Conservation (phyloP, 2,888 invertebrate genomes). For the Frankliniella intonsa region DNA sequence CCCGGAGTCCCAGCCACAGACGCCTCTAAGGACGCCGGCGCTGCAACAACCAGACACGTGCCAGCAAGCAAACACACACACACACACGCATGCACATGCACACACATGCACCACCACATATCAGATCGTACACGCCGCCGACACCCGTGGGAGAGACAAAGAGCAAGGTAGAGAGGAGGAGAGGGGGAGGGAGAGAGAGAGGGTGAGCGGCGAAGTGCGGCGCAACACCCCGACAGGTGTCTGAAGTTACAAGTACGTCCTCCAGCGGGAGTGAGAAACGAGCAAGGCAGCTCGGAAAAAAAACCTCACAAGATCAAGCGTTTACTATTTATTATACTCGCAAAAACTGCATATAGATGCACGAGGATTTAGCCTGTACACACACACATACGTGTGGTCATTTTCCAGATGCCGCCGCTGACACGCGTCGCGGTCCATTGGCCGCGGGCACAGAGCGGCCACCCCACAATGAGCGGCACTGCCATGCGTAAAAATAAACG, state of each 20-base stretch:
- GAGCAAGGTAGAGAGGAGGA: too few species aligned
- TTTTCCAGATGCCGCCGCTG: not conserved
- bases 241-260: too few species aligned
- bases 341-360: too few species aligned
- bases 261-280: too few species aligned
- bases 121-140: not conserved
- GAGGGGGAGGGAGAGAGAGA: too few species aligned
- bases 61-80: not conserved
- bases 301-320: too few species aligned
- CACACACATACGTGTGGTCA: too few species aligned
- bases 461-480: constrained; percentile 4
- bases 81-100: not conserved
- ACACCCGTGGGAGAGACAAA: constrained; percentile 4
- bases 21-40: not conserved
- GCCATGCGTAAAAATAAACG: constrained; percentile 21
- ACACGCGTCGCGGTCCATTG: not conserved
- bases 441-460: not conserved
- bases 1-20: not conserved
- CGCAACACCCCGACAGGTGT: too few species aligned
- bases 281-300: too few species aligned
- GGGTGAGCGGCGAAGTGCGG: too few species aligned
- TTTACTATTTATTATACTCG: too few species aligned
- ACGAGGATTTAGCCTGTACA: too few species aligned
- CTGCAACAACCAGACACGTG: not conserved
- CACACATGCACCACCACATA: not conserved